Conservation (phyloP, 2,113 vertebrate species). For the Daubentonia madagascariensis region DNA sequence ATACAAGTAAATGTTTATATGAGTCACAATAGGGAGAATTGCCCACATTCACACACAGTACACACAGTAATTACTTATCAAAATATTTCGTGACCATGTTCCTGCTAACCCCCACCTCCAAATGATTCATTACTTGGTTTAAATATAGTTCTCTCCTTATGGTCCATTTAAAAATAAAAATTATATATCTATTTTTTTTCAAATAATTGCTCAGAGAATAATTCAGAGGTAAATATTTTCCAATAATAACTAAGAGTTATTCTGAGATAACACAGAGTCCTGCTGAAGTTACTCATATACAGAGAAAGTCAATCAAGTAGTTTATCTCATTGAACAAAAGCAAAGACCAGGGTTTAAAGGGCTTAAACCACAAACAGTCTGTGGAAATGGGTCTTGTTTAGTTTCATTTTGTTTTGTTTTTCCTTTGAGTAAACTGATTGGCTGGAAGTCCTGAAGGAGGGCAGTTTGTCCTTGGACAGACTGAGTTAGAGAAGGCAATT, state of each 20-base stretch:
- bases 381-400: conserved; percentile 1
- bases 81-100: background rate
- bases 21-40: background rate
- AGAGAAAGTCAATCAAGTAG: background rate
- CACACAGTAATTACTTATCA: background rate
- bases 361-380: background rate
- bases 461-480: background rate
- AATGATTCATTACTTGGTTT: background rate
- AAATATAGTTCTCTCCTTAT: background rate
- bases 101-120: background rate
- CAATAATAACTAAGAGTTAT: background rate
- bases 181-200: no score
- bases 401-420: conserved; percentile 34
- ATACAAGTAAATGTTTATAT: background rate
- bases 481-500: background rate
- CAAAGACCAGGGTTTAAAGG: background rate
- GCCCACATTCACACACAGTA: background rate
- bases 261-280: background rate
- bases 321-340: background rate
- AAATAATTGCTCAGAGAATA: background rate
- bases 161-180: background rate
- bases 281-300: background rate
- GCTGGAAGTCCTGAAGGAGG: background rate
- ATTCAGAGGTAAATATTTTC: background rate
- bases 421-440: background rate